Conservation (phyloP, 1,140 invertebrate species). For the Drosophila littoralis region DNA sequence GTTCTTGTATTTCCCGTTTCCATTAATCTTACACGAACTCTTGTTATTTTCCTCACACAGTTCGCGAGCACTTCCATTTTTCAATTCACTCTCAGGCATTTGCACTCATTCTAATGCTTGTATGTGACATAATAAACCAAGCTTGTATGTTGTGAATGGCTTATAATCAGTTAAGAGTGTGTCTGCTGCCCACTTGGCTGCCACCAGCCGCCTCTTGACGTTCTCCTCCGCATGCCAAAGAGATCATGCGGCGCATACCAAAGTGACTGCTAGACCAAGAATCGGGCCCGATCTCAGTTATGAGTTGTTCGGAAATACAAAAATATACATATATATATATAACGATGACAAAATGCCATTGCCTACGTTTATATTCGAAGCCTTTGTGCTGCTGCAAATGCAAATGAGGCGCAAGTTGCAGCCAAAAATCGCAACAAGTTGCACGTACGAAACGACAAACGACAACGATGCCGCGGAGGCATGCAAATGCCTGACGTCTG, state of each 20-base stretch:
- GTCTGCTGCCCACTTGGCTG: conserved; percentile 14
- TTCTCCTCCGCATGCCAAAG: conserved; percentile 7
- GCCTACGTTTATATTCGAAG: conserved; percentile 45
- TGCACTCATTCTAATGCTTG: conserved; percentile 13
- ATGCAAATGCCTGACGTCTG: conserved; percentile 44
- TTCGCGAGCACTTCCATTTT: conserved; percentile 14
- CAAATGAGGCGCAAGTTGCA: conserved; percentile 76
- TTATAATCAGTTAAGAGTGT: conserved; percentile 22
- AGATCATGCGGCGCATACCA: conserved; percentile 19
- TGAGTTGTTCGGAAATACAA: conserved; percentile 5
- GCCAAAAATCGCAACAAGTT: conserved; percentile 69
- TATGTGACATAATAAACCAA: conserved; percentile 12
- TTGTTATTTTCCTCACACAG: background rate
- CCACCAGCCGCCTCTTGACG: background rate
- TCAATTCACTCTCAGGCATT: background rate
- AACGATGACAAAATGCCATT: conserved; percentile 57
- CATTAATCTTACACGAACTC: background rate
- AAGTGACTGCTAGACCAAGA: conserved; percentile 12
- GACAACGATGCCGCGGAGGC: conserved; percentile 39
- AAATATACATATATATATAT: conserved; percentile 53
- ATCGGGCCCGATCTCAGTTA: conserved; percentile 5
- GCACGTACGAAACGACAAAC: conserved; percentile 57
- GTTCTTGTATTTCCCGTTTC: background rate
- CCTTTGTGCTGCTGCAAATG: conserved; percentile 58
- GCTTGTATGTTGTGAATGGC: background rate